A percentile compares a stretch with the other conserved stretches of the same genome.
phyloP scores from a whole-genome alignment of 2,797 vertebrate genomes.

The Selene dorsalis region DNA sequence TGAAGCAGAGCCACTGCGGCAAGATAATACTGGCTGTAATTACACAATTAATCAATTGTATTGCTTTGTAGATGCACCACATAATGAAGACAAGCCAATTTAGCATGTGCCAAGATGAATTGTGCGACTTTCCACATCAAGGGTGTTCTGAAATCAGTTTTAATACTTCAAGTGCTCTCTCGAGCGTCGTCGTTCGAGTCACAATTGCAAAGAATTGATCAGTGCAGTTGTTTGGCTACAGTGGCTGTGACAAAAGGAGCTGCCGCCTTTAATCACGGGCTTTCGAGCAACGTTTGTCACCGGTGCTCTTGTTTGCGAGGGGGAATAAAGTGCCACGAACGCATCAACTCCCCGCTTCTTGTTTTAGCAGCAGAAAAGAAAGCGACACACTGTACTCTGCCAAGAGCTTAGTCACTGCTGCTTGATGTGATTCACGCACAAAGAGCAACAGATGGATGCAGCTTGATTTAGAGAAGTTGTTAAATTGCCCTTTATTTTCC shows the following conservation, averaged over 20 bases:
- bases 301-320: conserved; percentile 7
- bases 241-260: conserved; percentile 60
- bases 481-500: background rate
- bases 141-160: conserved; percentile 61
- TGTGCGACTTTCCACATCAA: conserved; percentile 60
- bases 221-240: conserved; percentile 42
- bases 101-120: conserved; percentile 74
- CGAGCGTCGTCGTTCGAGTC: conserved; percentile 49
- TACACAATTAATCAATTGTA: conserved; percentile 76
- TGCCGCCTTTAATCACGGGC: conserved; percentile 50
- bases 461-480: conserved; percentile 28
- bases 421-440: conserved; percentile 18
- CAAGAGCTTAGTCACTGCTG: conserved; percentile 16
- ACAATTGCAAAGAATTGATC: conserved; percentile 48
- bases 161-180: conserved; percentile 45
- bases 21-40: conserved; percentile 68
- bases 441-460: conserved; percentile 38
- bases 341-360: conserved; percentile 15
- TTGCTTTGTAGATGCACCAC: conserved; percentile 69
- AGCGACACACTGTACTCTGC: background rate
- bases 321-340: conserved; percentile 4
- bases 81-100: conserved; percentile 69
- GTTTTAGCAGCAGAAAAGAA: conserved; percentile 13
- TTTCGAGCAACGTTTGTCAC: conserved; percentile 49
- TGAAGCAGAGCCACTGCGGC: conserved; percentile 47